phyloP scores from a whole-genome alignment of 2,888 invertebrate genomes.

The Cylindroiulus punctatus region DNA sequence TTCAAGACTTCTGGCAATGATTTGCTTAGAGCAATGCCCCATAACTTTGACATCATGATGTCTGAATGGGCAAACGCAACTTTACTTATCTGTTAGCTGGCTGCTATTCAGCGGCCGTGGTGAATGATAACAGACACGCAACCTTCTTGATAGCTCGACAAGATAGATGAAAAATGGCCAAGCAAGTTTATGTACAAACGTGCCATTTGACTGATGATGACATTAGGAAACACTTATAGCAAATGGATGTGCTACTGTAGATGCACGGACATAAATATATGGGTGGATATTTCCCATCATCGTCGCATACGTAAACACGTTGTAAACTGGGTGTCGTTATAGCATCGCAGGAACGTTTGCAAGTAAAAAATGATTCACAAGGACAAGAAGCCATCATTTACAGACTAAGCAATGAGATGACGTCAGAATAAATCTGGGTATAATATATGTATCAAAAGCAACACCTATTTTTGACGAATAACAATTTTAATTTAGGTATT shows the following conservation, averaged over 20 bases:
- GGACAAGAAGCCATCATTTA: not conserved
- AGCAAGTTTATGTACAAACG: conserved; percentile 14
- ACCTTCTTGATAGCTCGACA: conserved; percentile 3
- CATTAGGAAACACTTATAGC: conserved; percentile 30
- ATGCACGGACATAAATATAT: conserved; percentile 28
- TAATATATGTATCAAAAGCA: too few species aligned
- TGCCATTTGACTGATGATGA: conserved; percentile 30
- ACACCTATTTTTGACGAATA: too few species aligned
- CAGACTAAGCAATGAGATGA: too few species aligned
- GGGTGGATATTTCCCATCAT: conserved; percentile 22
- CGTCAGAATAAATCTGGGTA: too few species aligned
- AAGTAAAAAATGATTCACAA: not conserved
- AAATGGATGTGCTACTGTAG: not conserved
- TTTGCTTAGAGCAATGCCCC: not conserved
- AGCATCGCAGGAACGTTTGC: not conserved
- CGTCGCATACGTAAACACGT: not conserved
- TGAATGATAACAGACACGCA: conserved; percentile 30
- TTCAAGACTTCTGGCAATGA: not conserved
- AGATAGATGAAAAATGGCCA: conserved; percentile 31
- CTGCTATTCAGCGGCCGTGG: not conserved
- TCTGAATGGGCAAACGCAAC: not conserved
- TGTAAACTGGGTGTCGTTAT: conserved; percentile 11
- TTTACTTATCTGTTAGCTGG: conserved; percentile 7
- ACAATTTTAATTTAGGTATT: too few species aligned
- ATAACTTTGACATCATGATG: not conserved